These are phyloP conservation scores for Dromas ardeola DNA, from an alignment of 2,113 vertebrate genomes.

Conservation along the genomic window DNA sequence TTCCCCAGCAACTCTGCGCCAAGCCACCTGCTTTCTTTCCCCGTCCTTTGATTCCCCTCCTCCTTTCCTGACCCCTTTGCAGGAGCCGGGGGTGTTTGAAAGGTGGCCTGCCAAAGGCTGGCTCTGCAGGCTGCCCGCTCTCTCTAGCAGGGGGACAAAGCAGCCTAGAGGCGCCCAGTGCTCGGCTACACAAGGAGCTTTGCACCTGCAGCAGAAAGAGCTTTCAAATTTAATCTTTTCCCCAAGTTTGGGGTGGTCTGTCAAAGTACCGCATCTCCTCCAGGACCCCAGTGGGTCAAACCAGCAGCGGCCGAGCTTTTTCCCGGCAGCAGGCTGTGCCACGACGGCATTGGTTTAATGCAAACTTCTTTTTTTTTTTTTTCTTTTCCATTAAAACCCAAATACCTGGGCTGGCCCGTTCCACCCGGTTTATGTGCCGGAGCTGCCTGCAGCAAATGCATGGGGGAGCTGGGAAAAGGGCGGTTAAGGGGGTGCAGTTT, in stretches of 20 bases:
- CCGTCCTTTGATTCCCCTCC: not conserved
- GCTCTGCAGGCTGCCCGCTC: accelerated
- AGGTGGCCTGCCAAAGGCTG: not conserved
- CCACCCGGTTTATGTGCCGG: not conserved
- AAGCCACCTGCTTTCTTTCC: not conserved
- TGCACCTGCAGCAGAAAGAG: not conserved
- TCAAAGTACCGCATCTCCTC: accelerated
- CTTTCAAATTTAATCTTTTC: not conserved
- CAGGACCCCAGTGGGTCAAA: not conserved
- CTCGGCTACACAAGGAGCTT: not conserved
- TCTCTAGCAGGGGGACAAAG: not conserved
- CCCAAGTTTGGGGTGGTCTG: not conserved
- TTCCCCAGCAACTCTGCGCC: not conserved
- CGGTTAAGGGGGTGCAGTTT: not conserved
- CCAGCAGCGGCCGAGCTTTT: not conserved
- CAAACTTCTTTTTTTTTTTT: not conserved
- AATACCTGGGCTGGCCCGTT: not conserved
- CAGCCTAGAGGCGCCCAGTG: not conserved
- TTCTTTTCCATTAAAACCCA: not conserved
- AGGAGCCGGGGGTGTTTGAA: not conserved
- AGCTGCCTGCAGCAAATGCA: not conserved
- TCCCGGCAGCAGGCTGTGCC: not conserved
- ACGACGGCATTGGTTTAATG: not conserved
- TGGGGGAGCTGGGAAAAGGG: not conserved
- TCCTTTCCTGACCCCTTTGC: not conserved